Conservation (phyloP, 2,888 invertebrate genomes). For the Melanotus villosus region DNA sequence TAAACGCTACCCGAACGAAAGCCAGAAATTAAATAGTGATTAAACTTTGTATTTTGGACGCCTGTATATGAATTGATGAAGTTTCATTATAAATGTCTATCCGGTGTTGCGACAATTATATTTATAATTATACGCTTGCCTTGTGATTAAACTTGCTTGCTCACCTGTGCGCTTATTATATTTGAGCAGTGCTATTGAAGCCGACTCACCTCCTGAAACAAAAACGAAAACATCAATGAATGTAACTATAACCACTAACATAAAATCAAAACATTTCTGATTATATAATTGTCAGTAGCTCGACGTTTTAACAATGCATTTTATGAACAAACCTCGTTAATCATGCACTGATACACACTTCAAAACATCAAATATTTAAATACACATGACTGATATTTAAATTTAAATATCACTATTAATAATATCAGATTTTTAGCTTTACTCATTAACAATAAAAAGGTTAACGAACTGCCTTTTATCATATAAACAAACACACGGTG, state of each 20-base stretch:
- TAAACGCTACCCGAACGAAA: constrained; percentile 43
- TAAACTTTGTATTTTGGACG: constrained; percentile 52
- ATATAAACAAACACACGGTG: too few species aligned
- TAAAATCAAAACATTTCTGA: constrained; percentile 3
- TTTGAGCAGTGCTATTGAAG: constrained; percentile 42
- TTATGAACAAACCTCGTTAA: too few species aligned
- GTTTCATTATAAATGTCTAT: constrained; percentile 67
- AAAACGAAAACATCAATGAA: constrained; percentile 44
- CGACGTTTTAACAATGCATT: not conserved
- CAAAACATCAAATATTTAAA: too few species aligned
- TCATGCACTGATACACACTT: too few species aligned
- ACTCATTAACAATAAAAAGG: too few species aligned
- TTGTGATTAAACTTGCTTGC: constrained; percentile 65
- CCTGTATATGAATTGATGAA: constrained; percentile 59
- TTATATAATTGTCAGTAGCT: not conserved
- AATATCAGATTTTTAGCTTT: too few species aligned
- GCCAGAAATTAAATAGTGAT: constrained; percentile 46
- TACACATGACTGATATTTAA: too few species aligned
- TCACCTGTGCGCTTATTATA: constrained; percentile 57
- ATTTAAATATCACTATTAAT: too few species aligned
- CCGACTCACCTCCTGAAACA: constrained; percentile 66
- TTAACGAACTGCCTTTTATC: too few species aligned
- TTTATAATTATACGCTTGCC: constrained; percentile 62
- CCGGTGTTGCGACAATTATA: constrained; percentile 66
- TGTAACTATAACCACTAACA: not conserved